These are phyloP conservation scores for Crotalus helleri DNA, from an alignment of 2,113 vertebrate genomes.

Conservation along the genomic window DNA sequence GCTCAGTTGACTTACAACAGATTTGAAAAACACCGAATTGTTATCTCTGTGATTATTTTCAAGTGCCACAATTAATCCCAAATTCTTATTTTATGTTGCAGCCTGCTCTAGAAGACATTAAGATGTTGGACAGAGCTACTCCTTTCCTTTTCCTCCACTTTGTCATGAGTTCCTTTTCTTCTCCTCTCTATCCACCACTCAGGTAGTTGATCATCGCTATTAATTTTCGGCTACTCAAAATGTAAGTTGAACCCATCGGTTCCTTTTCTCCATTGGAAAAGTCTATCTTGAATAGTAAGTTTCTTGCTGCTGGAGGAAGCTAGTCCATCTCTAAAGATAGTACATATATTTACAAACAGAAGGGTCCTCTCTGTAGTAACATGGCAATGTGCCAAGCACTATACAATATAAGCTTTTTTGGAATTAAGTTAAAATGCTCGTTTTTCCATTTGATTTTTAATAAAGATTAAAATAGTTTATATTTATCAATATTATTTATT, in stretches of 20 bases:
- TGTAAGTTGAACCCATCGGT: neutral
- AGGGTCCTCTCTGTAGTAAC: neutral
- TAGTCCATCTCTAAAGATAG: neutral
- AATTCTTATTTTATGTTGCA: conserved; percentile 28
- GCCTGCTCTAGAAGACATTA: conserved; percentile 46
- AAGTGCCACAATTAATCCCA: neutral
- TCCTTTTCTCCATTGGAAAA: neutral
- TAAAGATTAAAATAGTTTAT: neutral
- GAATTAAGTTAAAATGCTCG: neutral
- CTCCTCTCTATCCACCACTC: conserved; percentile 75
- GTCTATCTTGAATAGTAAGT: neutral
- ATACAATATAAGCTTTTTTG: neutral
- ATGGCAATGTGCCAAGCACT: neutral
- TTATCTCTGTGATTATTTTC: neutral
- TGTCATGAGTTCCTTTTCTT: conserved; percentile 71
- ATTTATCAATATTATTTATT: neutral
- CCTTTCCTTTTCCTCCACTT: conserved; percentile 82
- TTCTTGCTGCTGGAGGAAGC: neutral
- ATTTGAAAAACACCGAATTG: neutral
- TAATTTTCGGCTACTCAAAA: neutral
- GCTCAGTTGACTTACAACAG: neutral
- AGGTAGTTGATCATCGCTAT: conserved; percentile 70
- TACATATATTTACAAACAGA: neutral
- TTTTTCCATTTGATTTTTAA: neutral
- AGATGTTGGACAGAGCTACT: conserved; percentile 79